Percentiles rank a stretch among this genome's conserved stretches.
Evolutionary conservation across 2,888 invertebrate genomes (phyloP).

Genomic region (Allophyes oxyacanthae): DNA sequence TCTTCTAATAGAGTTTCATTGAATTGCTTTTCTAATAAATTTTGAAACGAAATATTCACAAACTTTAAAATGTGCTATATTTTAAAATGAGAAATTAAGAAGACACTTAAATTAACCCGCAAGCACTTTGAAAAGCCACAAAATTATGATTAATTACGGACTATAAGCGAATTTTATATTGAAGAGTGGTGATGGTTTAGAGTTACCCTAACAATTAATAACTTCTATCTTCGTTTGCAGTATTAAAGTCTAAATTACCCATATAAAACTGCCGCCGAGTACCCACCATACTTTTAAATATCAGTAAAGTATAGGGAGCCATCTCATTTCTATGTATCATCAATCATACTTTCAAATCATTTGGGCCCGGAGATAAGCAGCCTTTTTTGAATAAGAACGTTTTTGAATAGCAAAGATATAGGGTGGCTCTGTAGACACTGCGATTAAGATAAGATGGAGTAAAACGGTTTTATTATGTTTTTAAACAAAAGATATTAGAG

Average conservation of each 20-base stretch:
- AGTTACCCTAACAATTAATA: too few species aligned
- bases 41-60: too few species aligned
- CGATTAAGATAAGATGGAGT: constrained; percentile 63
- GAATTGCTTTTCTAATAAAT: constrained; percentile 3
- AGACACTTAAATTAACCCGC: constrained; percentile 5
- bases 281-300: constrained; percentile 69
- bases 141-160: background rate
- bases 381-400: constrained; percentile 67
- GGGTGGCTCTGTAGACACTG: constrained; percentile 55
- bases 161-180: too few species aligned
- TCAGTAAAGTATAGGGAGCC: constrained; percentile 64
- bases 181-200: too few species aligned
- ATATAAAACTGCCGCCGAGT: constrained; percentile 51
- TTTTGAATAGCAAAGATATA: constrained; percentile 68
- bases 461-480: constrained; percentile 63
- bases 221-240: constrained; percentile 15
- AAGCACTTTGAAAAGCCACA: constrained; percentile 22
- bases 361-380: constrained; percentile 66
- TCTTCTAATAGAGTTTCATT: background rate
- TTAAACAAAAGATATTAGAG: constrained; percentile 61
- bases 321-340: constrained; percentile 72
- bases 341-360: constrained; percentile 78
- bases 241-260: constrained; percentile 45
- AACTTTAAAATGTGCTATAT: too few species aligned
- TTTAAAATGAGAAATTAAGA: constrained; percentile 1